Evolutionary conservation across 2,113 vertebrate genomes (phyloP).

Genomic region (Pampusana beccarii): DNA sequence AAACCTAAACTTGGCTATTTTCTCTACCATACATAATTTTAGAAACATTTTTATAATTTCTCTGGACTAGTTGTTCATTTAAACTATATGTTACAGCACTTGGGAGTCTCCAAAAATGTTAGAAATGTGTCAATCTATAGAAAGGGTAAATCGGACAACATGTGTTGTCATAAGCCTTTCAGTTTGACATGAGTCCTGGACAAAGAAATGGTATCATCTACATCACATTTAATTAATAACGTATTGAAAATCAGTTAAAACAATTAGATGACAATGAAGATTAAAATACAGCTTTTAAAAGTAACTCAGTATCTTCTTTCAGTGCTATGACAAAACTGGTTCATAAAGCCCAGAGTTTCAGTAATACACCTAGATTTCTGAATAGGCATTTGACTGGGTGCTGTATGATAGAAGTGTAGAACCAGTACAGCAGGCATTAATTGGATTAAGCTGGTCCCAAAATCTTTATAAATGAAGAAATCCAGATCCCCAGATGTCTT

Average conservation of each 20-base stretch:
- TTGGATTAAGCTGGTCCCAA: neutral
- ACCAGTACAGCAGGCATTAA: neutral
- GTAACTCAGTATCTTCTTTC: neutral
- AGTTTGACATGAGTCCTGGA: neutral
- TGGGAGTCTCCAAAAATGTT: neutral
- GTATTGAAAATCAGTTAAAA: neutral
- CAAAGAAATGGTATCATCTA: neutral
- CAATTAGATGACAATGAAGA: neutral
- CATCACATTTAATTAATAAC: neutral
- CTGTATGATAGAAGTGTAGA: neutral
- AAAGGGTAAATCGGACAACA: neutral
- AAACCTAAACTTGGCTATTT: neutral
- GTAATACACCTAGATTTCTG: neutral
- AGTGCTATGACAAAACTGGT: neutral
- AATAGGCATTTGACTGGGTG: neutral
- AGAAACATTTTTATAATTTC: neutral
- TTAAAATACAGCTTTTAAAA: neutral
- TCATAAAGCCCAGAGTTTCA: neutral
- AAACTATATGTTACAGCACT: neutral
- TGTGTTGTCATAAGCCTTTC: neutral
- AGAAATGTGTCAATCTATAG: neutral
- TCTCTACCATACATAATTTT: neutral
- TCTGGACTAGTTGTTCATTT: neutral
- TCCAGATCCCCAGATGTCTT: neutral
- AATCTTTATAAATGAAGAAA: neutral